phyloP scores from a whole-genome alignment of 23 tunicate species.

The Halocynthia aurantium region DNA sequence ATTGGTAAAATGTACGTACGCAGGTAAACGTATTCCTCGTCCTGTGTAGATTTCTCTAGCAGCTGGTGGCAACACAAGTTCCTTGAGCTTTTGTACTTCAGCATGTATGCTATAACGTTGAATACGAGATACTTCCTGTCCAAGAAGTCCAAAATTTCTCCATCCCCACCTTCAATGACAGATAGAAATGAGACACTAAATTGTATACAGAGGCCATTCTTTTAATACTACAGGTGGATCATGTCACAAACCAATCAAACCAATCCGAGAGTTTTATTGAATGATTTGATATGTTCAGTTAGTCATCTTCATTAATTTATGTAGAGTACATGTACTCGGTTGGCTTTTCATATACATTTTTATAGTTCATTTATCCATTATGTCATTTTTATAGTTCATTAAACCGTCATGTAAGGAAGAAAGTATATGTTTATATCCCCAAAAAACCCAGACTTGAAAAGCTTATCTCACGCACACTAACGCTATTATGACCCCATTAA shows the following conservation, averaged over 20 bases:
- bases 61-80: slow-evolving; percentile 62
- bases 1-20: background rate
- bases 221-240: background rate
- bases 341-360: too few relatives aligned
- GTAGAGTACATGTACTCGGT: too few relatives aligned
- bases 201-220: background rate
- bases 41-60: slow-evolving; percentile 93
- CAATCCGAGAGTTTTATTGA: background rate
- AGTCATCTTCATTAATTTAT: too few relatives aligned
- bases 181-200: background rate
- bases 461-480: too few relatives aligned
- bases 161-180: slow-evolving; percentile 65
- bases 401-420: too few relatives aligned
- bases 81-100: slow-evolving; percentile 75
- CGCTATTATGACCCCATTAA: too few relatives aligned
- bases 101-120: slow-evolving; percentile 62
- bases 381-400: too few relatives aligned
- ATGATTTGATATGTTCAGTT: background rate
- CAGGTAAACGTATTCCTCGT: slow-evolving; percentile 72
- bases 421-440: too few relatives aligned
- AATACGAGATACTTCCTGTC: slow-evolving; percentile 45
- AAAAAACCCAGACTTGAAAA: too few relatives aligned
- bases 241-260: background rate
- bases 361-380: too few relatives aligned
- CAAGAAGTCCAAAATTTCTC: slow-evolving; percentile 59